phyloP scores from a whole-genome alignment of 2,888 invertebrate species.

The Rhagonycha lutea region DNA sequence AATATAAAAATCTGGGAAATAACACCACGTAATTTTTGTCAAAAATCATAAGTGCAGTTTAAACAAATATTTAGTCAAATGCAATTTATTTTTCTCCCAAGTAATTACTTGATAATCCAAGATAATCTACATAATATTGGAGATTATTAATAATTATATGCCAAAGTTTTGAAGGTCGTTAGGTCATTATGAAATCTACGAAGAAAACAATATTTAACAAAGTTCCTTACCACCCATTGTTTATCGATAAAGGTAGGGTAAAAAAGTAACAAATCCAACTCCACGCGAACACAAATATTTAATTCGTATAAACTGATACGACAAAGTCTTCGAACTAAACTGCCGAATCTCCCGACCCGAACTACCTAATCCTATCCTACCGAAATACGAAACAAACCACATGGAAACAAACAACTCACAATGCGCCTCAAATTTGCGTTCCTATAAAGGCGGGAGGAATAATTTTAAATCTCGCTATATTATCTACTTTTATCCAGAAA shows the following conservation, averaged over 20 bases:
- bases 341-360: not conserved
- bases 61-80: not conserved
- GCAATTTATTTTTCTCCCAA: not conserved
- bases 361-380: not conserved
- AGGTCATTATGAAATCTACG: not conserved
- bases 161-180: not conserved
- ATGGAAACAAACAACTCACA: not conserved
- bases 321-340: not conserved
- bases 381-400: not conserved
- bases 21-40: not conserved
- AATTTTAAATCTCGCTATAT: not conserved
- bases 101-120: no score
- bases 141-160: not conserved
- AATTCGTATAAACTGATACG: not conserved
- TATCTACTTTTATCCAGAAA: no score
- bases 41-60: not conserved
- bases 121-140: no score
- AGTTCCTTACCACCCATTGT: not conserved
- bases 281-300: not conserved
- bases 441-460: not conserved
- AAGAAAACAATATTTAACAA: not conserved
- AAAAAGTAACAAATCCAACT: not conserved
- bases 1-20: not conserved
- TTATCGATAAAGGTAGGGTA: not conserved
- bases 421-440: not conserved